Evolutionary conservation across 2,797 vertebrate species (phyloP).

Genomic region (Alectoris magna): DNA sequence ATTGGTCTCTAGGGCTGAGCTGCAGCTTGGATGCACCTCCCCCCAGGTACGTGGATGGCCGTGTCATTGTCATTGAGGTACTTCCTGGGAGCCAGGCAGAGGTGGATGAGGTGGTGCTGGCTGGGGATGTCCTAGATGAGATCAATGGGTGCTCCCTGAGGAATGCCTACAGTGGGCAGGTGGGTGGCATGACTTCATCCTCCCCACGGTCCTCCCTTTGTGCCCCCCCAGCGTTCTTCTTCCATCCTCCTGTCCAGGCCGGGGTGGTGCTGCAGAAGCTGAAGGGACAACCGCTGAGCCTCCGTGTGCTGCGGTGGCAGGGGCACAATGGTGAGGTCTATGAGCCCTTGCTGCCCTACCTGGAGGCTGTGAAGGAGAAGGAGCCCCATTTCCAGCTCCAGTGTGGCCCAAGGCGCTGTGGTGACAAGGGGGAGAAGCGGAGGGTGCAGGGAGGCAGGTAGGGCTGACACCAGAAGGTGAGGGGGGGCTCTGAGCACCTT

Average conservation of each 20-base stretch:
- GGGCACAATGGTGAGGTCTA: slow-evolving; percentile 76
- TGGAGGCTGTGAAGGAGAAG: slow-evolving; percentile 80
- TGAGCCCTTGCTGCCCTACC: slow-evolving; percentile 80
- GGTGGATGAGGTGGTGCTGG: slow-evolving; percentile 79
- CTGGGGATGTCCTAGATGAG: slow-evolving; percentile 86
- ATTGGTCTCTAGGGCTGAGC: background rate
- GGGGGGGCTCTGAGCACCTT: background rate
- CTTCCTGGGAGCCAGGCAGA: slow-evolving; percentile 81
- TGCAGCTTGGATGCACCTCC: fast-evolving
- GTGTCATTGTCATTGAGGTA: slow-evolving; percentile 83
- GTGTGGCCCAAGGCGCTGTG: background rate
- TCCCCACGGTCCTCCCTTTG: too few species aligned
- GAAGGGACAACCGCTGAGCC: slow-evolving; percentile 78
- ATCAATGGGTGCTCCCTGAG: slow-evolving; percentile 86
- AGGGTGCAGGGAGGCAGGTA: slow-evolving; percentile 83
- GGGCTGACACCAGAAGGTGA: fast-evolving
- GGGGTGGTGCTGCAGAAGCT: slow-evolving; percentile 79
- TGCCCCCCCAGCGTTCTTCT: background rate
- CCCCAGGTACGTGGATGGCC: slow-evolving; percentile 81
- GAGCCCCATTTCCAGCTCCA: slow-evolving; percentile 79
- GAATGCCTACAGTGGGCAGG: slow-evolving; percentile 82
- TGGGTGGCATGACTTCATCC: background rate
- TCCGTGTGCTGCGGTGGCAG: slow-evolving; percentile 80
- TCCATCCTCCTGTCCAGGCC: slow-evolving; percentile 69
- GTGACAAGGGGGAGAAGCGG: background rate